These are phyloP conservation scores for Monochamus saltuarius DNA, from an alignment of 1,140 invertebrate genomes.

Conservation along the genomic window DNA sequence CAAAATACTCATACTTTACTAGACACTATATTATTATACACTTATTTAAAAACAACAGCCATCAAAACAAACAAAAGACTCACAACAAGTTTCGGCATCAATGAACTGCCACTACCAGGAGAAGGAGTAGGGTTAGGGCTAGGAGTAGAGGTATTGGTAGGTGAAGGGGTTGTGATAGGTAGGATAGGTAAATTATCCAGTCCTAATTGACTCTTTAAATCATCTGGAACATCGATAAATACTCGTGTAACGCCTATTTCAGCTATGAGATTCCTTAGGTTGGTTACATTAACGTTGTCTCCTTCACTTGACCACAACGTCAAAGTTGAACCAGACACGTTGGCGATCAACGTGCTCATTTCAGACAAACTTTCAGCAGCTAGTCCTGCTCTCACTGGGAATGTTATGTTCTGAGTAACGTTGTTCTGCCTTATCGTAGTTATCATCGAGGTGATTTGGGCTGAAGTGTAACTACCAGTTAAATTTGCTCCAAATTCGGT, in stretches of 20 bases:
- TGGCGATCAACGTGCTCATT: slow-evolving; percentile 57
- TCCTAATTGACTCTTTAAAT: slow-evolving; percentile 57
- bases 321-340: slow-evolving; percentile 59
- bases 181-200: slow-evolving; percentile 42
- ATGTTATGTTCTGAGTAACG: slow-evolving; percentile 68
- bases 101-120: too few relatives aligned
- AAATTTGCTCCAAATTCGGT: slow-evolving; percentile 62
- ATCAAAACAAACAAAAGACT: too few relatives aligned
- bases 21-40: too few relatives aligned
- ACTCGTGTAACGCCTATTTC: slow-evolving; percentile 63
- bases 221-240: slow-evolving; percentile 69
- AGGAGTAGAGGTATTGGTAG: too few relatives aligned
- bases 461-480: slow-evolving; percentile 64
- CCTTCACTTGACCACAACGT: slow-evolving; percentile 70
- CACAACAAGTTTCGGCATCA: too few relatives aligned
- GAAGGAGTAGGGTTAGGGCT: too few relatives aligned
- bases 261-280: slow-evolving; percentile 62
- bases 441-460: slow-evolving; percentile 75
- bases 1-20: too few relatives aligned
- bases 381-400: slow-evolving; percentile 74
- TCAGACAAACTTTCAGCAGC: slow-evolving; percentile 63
- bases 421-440: slow-evolving; percentile 58
- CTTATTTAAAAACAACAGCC: too few relatives aligned
- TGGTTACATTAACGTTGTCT: slow-evolving; percentile 62
- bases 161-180: too few relatives aligned